A percentile compares a stretch with the other conserved stretches of the same genome.
Conservation (phyloP, 1,140 invertebrate genomes). For the Papilio xuthus region DNA sequence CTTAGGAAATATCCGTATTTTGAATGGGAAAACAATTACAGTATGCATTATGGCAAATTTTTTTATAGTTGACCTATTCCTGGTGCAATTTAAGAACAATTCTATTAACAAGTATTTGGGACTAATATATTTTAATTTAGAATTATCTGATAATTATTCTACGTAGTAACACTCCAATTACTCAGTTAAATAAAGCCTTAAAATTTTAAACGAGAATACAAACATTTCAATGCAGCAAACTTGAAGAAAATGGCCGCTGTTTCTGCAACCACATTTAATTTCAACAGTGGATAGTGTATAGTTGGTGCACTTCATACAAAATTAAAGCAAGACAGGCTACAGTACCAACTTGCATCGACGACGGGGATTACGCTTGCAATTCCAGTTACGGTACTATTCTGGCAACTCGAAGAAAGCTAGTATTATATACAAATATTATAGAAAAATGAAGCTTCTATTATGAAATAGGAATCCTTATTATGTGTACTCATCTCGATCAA, state of each 20-base stretch:
- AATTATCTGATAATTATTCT: not conserved
- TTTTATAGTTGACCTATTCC: too few species aligned
- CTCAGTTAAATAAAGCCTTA: not conserved
- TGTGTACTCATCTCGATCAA: too few species aligned
- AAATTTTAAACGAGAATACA: not conserved
- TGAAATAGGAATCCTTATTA: conserved; percentile 2
- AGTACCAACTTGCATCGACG: conserved; percentile 49
- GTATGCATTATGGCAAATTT: not conserved
- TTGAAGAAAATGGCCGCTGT: not conserved
- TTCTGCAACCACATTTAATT: conserved; percentile 42
- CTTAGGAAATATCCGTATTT: not conserved
- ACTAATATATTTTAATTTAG: too few species aligned
- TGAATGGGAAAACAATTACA: not conserved
- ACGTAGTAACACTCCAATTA: not conserved
- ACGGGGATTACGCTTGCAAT: conserved; percentile 47
- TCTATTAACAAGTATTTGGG: too few species aligned
- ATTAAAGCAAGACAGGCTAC: conserved; percentile 53
- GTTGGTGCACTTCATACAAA: conserved; percentile 54
- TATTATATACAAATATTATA: too few species aligned
- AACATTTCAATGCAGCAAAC: not conserved
- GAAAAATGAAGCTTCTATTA: not conserved
- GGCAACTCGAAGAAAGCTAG: not conserved
- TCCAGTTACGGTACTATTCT: conserved; percentile 47
- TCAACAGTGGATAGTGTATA: conserved; percentile 45
- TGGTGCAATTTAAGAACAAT: too few species aligned